Evolutionary conservation across 2,888 invertebrate species (phyloP).

Genomic region (Amblyteles armatorius): DNA sequence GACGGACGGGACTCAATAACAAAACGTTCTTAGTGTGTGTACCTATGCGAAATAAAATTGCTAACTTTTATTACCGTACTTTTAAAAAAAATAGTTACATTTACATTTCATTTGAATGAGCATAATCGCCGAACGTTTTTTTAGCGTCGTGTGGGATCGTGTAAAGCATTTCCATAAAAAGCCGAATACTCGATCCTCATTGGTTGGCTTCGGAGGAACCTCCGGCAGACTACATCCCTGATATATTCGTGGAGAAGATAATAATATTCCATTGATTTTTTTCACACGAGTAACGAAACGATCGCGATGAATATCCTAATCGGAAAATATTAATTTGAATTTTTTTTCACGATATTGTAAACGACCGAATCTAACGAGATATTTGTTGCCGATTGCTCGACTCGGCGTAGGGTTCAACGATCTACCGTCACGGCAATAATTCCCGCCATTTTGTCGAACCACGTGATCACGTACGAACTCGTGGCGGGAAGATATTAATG

Average conservation of each 20-base stretch:
- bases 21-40: not conserved
- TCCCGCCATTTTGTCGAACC: slow-evolving; percentile 75
- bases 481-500: slow-evolving; percentile 41
- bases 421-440: slow-evolving; percentile 76
- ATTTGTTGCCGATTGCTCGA: slow-evolving; percentile 16
- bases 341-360: slow-evolving; percentile 16
- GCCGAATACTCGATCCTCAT: slow-evolving; percentile 29
- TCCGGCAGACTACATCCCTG: slow-evolving; percentile 17
- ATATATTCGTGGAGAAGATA: not conserved
- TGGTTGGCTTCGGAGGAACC: slow-evolving; percentile 35
- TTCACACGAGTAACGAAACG: not conserved
- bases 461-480: slow-evolving; percentile 71
- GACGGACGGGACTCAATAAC: not conserved
- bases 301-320: not conserved
- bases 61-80: not conserved
- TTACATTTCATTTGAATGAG: not conserved
- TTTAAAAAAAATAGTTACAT: not conserved
- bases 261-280: slow-evolving; percentile 6
- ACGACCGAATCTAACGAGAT: not conserved
- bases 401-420: slow-evolving; percentile 77
- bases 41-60: not conserved
- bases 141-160: not conserved
- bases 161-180: not conserved
- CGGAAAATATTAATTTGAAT: not conserved
- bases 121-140: not conserved